These are phyloP conservation scores for Lasioglossum oenotherae DNA, from an alignment of 2,888 invertebrate species.

Conservation along the genomic window DNA sequence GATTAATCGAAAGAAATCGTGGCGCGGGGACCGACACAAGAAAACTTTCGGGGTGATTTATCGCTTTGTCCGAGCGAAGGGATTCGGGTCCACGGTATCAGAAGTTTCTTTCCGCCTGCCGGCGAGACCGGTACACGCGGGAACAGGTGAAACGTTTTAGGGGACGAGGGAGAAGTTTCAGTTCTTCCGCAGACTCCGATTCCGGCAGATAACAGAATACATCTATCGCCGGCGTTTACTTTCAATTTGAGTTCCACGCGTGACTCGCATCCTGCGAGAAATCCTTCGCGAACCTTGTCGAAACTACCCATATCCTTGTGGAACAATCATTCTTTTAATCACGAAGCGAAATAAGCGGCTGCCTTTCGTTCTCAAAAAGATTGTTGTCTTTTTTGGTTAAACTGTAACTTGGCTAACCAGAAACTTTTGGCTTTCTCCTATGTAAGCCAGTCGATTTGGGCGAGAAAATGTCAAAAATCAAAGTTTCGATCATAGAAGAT, in stretches of 20 bases:
- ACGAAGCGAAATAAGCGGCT: neutral
- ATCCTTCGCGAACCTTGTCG: neutral
- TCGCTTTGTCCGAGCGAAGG: slow-evolving; percentile 49
- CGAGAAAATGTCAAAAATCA: too few relatives aligned
- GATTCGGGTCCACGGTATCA: slow-evolving; percentile 41
- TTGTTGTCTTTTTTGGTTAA: too few relatives aligned
- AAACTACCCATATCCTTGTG: neutral
- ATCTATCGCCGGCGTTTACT: slow-evolving; percentile 4
- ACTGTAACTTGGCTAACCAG: too few relatives aligned
- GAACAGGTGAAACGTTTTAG: slow-evolving; percentile 5
- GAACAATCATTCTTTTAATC: neutral
- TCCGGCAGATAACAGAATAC: neutral
- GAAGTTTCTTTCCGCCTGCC: slow-evolving; percentile 51
- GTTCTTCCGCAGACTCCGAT: neutral
- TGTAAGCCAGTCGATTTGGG: too few relatives aligned
- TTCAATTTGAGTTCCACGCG: neutral
- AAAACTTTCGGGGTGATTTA: slow-evolving; percentile 61
- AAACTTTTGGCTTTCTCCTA: too few relatives aligned
- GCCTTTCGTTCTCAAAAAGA: too few relatives aligned
- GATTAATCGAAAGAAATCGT: slow-evolving; percentile 69
- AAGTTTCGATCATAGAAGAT: too few relatives aligned
- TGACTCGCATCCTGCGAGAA: neutral
- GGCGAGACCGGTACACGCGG: neutral
- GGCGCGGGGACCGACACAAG: slow-evolving; percentile 32
- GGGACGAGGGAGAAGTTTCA: neutral